Percentiles rank a stretch among this genome's conserved stretches.
These are phyloP conservation scores for Formicarius rufipectus DNA, from an alignment of 2,113 vertebrate genomes.

Conservation along the genomic window DNA sequence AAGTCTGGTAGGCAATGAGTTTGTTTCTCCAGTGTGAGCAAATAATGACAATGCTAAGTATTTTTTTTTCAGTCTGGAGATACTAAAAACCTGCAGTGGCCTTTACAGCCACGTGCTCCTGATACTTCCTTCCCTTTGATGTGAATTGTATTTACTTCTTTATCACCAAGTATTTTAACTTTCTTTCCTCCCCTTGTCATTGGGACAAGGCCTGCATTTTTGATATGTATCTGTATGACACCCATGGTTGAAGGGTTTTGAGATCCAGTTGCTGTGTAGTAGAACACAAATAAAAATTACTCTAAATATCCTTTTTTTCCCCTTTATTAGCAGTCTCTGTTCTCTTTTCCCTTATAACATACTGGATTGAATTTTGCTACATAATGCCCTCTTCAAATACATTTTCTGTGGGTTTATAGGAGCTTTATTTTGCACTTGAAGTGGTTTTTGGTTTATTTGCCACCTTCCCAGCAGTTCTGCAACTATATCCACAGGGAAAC, in stretches of 20 bases:
- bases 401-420: background rate
- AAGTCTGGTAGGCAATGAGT: background rate
- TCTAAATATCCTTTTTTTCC: background rate
- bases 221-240: background rate
- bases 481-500: background rate
- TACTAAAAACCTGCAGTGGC: background rate
- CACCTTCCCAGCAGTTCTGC: background rate
- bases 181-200: background rate
- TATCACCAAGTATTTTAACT: background rate
- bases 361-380: background rate
- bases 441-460: background rate
- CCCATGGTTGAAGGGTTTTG: background rate
- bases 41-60: background rate
- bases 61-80: background rate
- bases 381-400: background rate
- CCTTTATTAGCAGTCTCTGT: background rate
- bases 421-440: background rate
- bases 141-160: background rate
- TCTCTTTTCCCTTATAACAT: background rate
- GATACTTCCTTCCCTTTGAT: background rate
- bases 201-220: background rate
- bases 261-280: background rate
- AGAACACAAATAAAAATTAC: background rate
- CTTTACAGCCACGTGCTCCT: background rate
- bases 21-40: background rate